A percentile compares a stretch with the other conserved stretches of the same genome.
phyloP scores from a whole-genome alignment of 2,888 invertebrate genomes.

The Ectemnius lituratus region DNA sequence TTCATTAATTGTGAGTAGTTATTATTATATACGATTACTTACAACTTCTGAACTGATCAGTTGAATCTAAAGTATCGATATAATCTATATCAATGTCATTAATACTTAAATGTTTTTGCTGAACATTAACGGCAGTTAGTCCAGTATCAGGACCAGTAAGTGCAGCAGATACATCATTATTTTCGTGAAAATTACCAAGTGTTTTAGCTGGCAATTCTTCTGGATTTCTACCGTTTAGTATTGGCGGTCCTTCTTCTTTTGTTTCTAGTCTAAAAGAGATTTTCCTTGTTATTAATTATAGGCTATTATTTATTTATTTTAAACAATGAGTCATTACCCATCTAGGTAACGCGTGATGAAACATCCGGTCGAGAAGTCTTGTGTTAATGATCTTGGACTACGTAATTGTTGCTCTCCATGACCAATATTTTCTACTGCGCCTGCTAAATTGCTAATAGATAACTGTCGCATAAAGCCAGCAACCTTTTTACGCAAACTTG shows the following conservation, averaged over 20 bases:
- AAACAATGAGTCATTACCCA: constrained; percentile 79
- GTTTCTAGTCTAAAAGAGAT: constrained; percentile 70
- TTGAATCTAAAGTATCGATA: constrained; percentile 82
- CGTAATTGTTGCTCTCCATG: constrained; percentile 79
- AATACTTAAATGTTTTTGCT: constrained; percentile 83
- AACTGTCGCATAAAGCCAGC: constrained; percentile 86
- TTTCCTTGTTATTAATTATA: constrained; percentile 5
- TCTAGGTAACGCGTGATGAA: constrained; percentile 86
- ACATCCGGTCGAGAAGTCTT: constrained; percentile 78
- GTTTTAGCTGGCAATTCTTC: constrained; percentile 85
- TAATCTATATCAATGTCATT: constrained; percentile 86
- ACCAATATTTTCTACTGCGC: constrained; percentile 70
- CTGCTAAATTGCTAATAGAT: constrained; percentile 79
- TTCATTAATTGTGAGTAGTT: neutral
- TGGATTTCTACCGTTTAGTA: constrained; percentile 85
- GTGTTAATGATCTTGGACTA: constrained; percentile 78
- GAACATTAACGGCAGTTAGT: constrained; percentile 85
- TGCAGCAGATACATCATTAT: constrained; percentile 83
- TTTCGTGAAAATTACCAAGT: constrained; percentile 79
- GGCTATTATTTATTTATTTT: neutral
- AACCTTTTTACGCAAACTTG: constrained; percentile 85
- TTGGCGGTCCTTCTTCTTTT: constrained; percentile 79
- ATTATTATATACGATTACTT: constrained; percentile 33
- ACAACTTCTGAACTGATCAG: constrained; percentile 70
- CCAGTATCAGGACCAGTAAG: constrained; percentile 91